Evolutionary conservation across 2,797 vertebrate genomes (phyloP).

Genomic region (Balearica regulorum): DNA sequence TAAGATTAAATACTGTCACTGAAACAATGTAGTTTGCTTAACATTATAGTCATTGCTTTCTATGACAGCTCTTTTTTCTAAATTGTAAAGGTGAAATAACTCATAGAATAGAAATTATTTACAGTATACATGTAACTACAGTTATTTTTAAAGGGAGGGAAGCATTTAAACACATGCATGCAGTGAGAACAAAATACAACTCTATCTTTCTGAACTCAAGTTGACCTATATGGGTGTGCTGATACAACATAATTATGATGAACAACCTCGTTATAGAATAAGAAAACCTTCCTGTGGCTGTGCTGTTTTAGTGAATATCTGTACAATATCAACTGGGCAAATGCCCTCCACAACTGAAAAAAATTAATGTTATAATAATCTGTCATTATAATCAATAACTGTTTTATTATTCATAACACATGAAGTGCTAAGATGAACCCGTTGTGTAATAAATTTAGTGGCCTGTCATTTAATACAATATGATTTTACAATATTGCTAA

Average conservation of each 20-base stretch:
- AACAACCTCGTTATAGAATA: conserved; percentile 36
- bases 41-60: background rate
- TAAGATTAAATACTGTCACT: background rate
- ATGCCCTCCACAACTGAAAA: conserved; percentile 16
- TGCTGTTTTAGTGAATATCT: conserved; percentile 23
- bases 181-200: background rate
- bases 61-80: background rate
- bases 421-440: conserved; percentile 48
- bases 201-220: conserved; percentile 42
- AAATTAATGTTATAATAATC: conserved; percentile 65
- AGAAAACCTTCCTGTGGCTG: conserved; percentile 25
- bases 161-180: background rate
- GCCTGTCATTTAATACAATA: conserved; percentile 51
- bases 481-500: conserved; percentile 68
- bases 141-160: conserved; percentile 13
- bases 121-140: background rate
- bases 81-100: background rate
- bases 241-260: conserved; percentile 38
- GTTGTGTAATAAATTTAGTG: conserved; percentile 53
- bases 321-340: conserved; percentile 28
- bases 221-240: background rate
- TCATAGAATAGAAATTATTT: background rate
- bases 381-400: conserved; percentile 70
- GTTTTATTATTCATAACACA: conserved; percentile 67
- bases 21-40: background rate